phyloP scores from a whole-genome alignment of 1,140 invertebrate genomes.

The Lepidurus packardi region DNA sequence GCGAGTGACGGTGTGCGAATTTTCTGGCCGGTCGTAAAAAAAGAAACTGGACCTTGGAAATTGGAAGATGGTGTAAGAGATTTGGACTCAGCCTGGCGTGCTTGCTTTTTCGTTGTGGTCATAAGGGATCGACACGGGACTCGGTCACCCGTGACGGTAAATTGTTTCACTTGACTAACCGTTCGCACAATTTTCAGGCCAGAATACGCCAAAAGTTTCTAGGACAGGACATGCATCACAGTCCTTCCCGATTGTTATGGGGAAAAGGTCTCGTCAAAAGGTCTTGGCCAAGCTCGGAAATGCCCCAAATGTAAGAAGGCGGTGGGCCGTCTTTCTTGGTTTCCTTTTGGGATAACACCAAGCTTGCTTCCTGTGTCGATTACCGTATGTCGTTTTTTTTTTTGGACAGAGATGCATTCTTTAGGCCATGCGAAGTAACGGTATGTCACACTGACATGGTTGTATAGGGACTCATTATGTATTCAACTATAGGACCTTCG shows the following conservation, averaged over 20 bases:
- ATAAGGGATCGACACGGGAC: background rate
- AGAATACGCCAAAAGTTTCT: background rate
- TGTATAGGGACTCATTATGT: background rate
- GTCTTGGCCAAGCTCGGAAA: background rate
- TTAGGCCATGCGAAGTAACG: background rate
- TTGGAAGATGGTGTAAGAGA: background rate
- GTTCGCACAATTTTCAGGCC: background rate
- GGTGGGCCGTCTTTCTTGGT: background rate
- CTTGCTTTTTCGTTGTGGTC: background rate
- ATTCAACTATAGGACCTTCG: slow-evolving; percentile 1
- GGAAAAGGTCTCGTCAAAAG: background rate
- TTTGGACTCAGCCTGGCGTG: background rate
- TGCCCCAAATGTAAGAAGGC: background rate
- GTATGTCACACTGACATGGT: slow-evolving; percentile 10
- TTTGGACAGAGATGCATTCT: background rate
- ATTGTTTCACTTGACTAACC: slow-evolving; percentile 3
- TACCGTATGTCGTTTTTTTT: background rate
- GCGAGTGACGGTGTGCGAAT: background rate
- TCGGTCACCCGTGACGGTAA: background rate
- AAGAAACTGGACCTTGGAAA: background rate
- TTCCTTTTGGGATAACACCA: background rate
- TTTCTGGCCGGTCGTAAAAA: background rate
- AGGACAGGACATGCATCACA: background rate
- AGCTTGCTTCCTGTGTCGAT: background rate
- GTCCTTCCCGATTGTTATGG: background rate